phyloP scores from a whole-genome alignment of 2,113 vertebrate genomes.

The Cercocebus atys region DNA sequence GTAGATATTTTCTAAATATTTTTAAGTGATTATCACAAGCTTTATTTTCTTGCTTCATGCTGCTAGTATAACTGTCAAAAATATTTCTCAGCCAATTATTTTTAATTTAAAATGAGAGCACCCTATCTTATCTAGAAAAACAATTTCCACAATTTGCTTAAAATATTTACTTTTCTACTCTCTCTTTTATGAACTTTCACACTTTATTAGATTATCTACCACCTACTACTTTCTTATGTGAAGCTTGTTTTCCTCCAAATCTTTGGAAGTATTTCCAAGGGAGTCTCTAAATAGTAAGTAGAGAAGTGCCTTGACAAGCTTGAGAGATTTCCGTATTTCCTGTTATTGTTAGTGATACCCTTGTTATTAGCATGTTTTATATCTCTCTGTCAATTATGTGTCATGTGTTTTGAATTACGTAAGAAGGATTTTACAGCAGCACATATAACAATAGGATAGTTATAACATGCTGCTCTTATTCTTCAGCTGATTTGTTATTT shows the following conservation, averaged over 20 bases:
- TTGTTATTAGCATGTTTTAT: conserved; percentile 29
- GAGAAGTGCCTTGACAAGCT: not conserved
- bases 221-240: not conserved
- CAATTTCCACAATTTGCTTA: not conserved
- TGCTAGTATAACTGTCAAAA: not conserved
- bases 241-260: conserved; percentile 39
- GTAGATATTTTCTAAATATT: not conserved
- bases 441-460: not conserved
- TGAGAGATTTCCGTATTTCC: not conserved
- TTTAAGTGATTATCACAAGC: not conserved
- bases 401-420: conserved; percentile 35
- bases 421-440: not conserved
- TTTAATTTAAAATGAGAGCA: not conserved
- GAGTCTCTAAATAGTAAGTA: not conserved
- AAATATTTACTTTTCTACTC: not conserved
- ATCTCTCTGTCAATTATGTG: conserved; percentile 22
- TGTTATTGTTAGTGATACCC: not conserved
- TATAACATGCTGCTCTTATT: not conserved
- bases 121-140: not conserved
- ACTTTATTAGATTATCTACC: not conserved
- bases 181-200: not conserved
- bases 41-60: not conserved
- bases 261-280: not conserved
- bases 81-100: not conserved
- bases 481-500: conserved; percentile 52